Evolutionary conservation across 2,888 invertebrate genomes (phyloP).

Genomic region (Rambutsinella grinnellia): DNA sequence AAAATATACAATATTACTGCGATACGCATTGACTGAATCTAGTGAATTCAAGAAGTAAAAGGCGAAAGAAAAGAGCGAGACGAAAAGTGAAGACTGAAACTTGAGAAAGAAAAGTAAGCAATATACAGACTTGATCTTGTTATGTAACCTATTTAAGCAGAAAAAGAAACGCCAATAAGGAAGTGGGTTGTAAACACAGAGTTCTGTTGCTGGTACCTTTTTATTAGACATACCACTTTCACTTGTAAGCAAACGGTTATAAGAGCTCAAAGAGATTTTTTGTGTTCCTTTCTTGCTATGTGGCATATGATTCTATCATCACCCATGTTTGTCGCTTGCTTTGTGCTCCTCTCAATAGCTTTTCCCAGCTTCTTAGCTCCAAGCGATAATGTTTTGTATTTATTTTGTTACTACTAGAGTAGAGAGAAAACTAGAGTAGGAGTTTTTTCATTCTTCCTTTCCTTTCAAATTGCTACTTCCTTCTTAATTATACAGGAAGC

Average conservation of each 20-base stretch:
- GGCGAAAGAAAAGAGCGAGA: conserved; percentile 18
- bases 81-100: conserved; percentile 40
- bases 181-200: conserved; percentile 49
- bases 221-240: conserved; percentile 15
- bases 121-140: conserved; percentile 43
- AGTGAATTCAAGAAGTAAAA: background rate
- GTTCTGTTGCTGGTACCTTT: conserved; percentile 40
- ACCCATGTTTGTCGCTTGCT: conserved; percentile 25
- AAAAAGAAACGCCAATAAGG: conserved; percentile 43
- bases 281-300: conserved; percentile 14
- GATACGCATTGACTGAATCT: background rate
- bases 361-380: conserved; percentile 22
- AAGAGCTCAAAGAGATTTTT: conserved; percentile 32
- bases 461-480: conserved; percentile 32
- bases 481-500: conserved; percentile 43
- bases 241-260: too few relatives aligned
- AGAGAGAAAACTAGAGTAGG: conserved; percentile 3
- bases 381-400: conserved; percentile 38
- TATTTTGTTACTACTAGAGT: too few relatives aligned
- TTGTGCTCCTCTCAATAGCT: conserved; percentile 8
- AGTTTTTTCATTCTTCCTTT: conserved; percentile 14
- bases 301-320: conserved; percentile 42
- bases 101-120: conserved; percentile 15
- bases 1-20: conserved; percentile 11
- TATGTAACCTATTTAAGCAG: conserved; percentile 49